Evolutionary conservation across 2,888 invertebrate species (phyloP), one percentile per base, ranked within the genome.

Genomic region (Marronus borbonicus): DNA sequence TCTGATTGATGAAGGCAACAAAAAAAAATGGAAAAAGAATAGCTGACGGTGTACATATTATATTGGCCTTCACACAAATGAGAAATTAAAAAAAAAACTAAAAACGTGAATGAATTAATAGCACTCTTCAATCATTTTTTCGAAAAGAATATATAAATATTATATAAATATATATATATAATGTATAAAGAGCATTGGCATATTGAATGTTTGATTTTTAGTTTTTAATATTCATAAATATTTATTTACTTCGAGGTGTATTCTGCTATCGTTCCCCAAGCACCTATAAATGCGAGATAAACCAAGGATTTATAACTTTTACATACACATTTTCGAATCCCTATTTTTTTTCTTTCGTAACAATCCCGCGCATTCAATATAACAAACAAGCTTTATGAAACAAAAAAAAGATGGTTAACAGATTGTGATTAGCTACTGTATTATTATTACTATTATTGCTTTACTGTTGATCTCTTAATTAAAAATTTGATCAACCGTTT

Each of bases 291-390:
- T 8, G 2, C 44, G 44, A 44, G 44, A 44, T 31, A 44, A 12
- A 52, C 8, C 8, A n/a, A 5, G 17, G 17, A 52, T 17, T 10
- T 52, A 52, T 5, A n/a, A 52, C n/a, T 52, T 52, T 52, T 17
- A 17, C 4, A 52, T 52, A 3, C 52, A n/a, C 17, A 52, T 17
- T 52, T 52, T 44, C 12, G 44, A 44, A 44, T 12, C 44, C 44
- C 44, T 12, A 12, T 44, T 44, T 12, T 44, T 44, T n/a, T 17
- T 52, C n/a, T 52, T 17, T 52, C n/a, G n/a, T 52, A 14, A 14
- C 5, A 79, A 74, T 72, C 78, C 79, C 64, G 31, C 72, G 76
- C 81, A 82, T 83, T 83, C 82, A 83, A 82, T 82, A 82, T 80
- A 79, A 81, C 80, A 72, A 80, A 79, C 81, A 72, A 80, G 79